These are phyloP conservation scores for Willowsia nigromaculata DNA, from an alignment of 2,888 invertebrate genomes.

Conservation along the genomic window DNA sequence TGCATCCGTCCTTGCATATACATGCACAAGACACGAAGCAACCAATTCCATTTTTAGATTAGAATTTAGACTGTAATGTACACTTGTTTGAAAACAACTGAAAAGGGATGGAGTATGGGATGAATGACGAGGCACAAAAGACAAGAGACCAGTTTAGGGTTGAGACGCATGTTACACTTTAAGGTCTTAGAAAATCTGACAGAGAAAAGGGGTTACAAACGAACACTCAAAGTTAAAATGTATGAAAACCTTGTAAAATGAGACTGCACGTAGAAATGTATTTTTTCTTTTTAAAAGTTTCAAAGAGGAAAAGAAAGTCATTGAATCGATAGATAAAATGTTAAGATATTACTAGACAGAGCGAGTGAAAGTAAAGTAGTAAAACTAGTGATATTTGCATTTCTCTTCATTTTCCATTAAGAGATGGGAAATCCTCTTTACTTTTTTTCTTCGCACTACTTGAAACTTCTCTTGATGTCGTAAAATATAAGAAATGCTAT, in stretches of 20 bases:
- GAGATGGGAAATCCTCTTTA: conserved; percentile 78
- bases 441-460: background rate
- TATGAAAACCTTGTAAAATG: background rate
- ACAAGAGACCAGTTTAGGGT: too few species aligned
- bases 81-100: too few species aligned
- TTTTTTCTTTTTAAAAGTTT: background rate
- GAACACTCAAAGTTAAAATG: background rate
- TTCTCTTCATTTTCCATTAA: conserved; percentile 79
- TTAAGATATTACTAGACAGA: conserved; percentile 59
- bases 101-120: too few species aligned
- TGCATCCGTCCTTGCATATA: too few species aligned
- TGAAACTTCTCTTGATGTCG: background rate
- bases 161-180: too few species aligned
- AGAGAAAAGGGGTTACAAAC: background rate
- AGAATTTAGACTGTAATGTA: too few species aligned
- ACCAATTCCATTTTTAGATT: too few species aligned
- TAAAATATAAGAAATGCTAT: background rate
- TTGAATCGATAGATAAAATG: conserved; percentile 78
- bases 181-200: too few species aligned
- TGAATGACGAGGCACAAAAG: too few species aligned
- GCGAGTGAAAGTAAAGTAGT: background rate
- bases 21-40: too few species aligned
- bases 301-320: conserved; percentile 64
- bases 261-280: background rate
- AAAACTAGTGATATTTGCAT: conserved; percentile 74